These are phyloP conservation scores for Amniataba percoides DNA, from an alignment of 2,797 vertebrate genomes.

Conservation along the genomic window DNA sequence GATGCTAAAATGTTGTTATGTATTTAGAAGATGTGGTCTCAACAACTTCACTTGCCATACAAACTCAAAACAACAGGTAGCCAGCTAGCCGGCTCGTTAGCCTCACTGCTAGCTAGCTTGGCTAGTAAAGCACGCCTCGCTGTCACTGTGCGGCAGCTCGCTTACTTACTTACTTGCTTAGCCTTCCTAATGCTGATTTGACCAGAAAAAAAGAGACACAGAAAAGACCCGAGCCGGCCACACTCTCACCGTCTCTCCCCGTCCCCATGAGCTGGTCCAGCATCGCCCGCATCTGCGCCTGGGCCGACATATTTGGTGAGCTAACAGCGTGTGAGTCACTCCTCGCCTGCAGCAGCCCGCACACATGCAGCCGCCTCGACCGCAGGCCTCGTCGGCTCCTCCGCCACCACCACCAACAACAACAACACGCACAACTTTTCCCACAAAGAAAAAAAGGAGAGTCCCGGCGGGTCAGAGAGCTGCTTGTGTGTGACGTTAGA, in stretches of 20 bases:
- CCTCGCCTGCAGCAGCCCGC: conserved; percentile 58
- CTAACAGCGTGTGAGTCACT: conserved; percentile 49
- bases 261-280: conserved; percentile 99
- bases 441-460: conserved; percentile 26
- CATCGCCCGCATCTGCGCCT: conserved; percentile 99
- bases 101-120: conserved; percentile 59
- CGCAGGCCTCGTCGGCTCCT: conserved; percentile 72
- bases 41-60: conserved; percentile 1
- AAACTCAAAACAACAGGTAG: conserved; percentile 75
- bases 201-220: no score
- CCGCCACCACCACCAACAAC: conserved; percentile 18
- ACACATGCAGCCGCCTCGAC: conserved; percentile 71
- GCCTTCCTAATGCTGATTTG: conserved; percentile 45
- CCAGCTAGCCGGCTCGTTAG: conserved; percentile 65
- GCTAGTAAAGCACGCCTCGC: conserved; percentile 50
- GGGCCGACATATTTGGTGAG: conserved; percentile 92
- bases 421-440: conserved; percentile 63
- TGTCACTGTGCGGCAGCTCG: conserved; percentile 28
- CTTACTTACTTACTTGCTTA: conserved; percentile 50
- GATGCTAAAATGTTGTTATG: neutral
- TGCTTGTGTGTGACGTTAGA: neutral
- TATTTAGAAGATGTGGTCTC: accelerated
- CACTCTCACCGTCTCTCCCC: conserved; percentile 91
- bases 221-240: no score
- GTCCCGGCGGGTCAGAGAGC: conserved; percentile 15